Evolutionary conservation across 1,140 invertebrate genomes (phyloP).

Genomic region (Probaryconus sp.): DNA sequence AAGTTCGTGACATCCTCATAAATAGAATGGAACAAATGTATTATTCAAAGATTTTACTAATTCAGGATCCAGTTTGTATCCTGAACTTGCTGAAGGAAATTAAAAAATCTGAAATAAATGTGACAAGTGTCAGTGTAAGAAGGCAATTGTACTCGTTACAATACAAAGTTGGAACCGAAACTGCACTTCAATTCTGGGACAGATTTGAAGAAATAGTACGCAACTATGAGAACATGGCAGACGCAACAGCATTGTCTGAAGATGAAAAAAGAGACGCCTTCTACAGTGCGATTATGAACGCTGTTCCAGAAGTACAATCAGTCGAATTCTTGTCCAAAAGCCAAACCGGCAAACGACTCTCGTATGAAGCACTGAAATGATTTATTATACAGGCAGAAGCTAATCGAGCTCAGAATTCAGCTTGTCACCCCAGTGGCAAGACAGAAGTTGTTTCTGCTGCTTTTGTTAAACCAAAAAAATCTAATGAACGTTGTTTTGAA

Average conservation of each 20-base stretch:
- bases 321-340: slow-evolving; percentile 3
- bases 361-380: slow-evolving; percentile 8
- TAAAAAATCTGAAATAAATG: slow-evolving; percentile 17
- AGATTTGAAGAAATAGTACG: slow-evolving; percentile 25
- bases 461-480: too few relatives aligned
- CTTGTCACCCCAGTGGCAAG: too few relatives aligned
- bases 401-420: not conserved
- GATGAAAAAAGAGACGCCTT: slow-evolving; percentile 13
- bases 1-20: slow-evolving; percentile 11
- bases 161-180: slow-evolving; percentile 16
- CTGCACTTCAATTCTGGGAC: slow-evolving; percentile 19
- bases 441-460: too few relatives aligned
- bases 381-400: slow-evolving; percentile 16
- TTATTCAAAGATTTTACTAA: slow-evolving; percentile 1
- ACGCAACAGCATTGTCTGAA: not conserved
- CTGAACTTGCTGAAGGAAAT: slow-evolving; percentile 24
- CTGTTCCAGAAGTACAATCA: not conserved
- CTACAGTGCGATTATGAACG: not conserved
- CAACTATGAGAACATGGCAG: slow-evolving; percentile 11
- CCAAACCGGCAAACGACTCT: slow-evolving; percentile 5
- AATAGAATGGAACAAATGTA: slow-evolving; percentile 1
- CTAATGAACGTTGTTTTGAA: slow-evolving; percentile 1
- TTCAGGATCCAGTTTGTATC: slow-evolving; percentile 14
- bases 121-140: slow-evolving; percentile 4
- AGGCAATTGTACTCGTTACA: slow-evolving; percentile 22